Base-by-base conservation (phyloP, 2,888 invertebrate species). In the Ennomos fuscantarius region DNA sequence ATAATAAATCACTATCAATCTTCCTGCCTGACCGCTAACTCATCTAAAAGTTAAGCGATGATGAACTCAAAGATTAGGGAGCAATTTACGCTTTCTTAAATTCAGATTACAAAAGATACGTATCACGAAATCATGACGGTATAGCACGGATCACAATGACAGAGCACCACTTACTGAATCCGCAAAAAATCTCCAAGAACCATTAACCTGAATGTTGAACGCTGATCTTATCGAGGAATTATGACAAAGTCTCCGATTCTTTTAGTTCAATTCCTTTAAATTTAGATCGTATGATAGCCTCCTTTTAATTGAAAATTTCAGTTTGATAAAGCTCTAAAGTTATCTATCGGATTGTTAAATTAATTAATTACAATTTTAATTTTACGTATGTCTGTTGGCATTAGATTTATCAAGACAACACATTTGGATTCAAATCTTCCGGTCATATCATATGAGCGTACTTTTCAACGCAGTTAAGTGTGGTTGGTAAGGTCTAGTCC, bases 31-130 rank as follows among this genome's bases (percentile, higher is more conserved):
- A 54, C 47, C 12, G 8, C 40, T 32, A 54, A 47, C 53, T 32
- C 13, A n/a, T 1, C 5, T 31, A 42, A 47, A 46, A 41, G 13
- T 36, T n/a, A 37, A 54, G 32, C 12, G 10, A 37, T 33, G 40
- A 47, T 47, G 42, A 54, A 46, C 13, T 41, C 11, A 8, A 5
- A 37, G 48, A 49, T 24, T 49, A 55, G 12, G 37, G 41, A 44
- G 8, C 37, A 48, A 55, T 55, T 40, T 11, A 55, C 43, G 55
- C 54, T 48, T 37, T 33, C 43, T 36, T 54, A 42, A n/a, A 6
- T 24, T 6, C 24, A 24, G 24, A 24, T 24, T 24, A 24, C 24
- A 24, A 24, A 24, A 24, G 24, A 48, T 37, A 33, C 32, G 32
- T 34, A 52, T 55, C 35, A 37, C 36, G 47, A 42, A 13, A 44